Percentiles rank a stretch among this genome's conserved stretches.
These are phyloP conservation scores for Gambusia affinis DNA, from an alignment of 2,113 vertebrate species.

Conservation along the genomic window DNA sequence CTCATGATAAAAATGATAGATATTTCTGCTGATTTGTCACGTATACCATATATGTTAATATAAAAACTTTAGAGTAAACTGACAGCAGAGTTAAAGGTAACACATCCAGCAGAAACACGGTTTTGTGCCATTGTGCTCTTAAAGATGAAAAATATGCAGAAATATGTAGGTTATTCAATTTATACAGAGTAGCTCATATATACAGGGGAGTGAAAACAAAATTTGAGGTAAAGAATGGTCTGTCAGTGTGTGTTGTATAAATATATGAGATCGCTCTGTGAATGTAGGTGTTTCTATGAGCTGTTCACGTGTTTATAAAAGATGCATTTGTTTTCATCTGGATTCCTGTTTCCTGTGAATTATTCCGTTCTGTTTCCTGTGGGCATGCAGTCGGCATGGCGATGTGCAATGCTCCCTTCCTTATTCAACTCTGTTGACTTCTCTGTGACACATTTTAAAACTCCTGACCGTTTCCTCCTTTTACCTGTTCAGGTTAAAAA, in stretches of 20 bases:
- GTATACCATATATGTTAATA: not conserved
- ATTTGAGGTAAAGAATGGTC: slow-evolving; percentile 38
- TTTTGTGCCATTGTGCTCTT: slow-evolving; percentile 11
- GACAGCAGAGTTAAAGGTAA: slow-evolving; percentile 11
- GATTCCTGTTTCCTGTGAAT: slow-evolving; percentile 62
- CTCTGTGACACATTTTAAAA: not conserved
- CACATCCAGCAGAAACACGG: slow-evolving; percentile 17
- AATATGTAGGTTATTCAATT: slow-evolving; percentile 29
- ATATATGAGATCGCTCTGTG: slow-evolving; percentile 13
- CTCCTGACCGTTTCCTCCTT: not conserved
- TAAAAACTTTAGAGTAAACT: slow-evolving; percentile 14
- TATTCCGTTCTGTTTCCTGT: slow-evolving; percentile 52
- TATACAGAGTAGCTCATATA: slow-evolving; percentile 43
- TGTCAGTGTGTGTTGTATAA: slow-evolving; percentile 38
- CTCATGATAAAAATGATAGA: slow-evolving; percentile 7
- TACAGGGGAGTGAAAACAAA: slow-evolving; percentile 49
- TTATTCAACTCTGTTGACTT: slow-evolving; percentile 7
- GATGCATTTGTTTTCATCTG: slow-evolving; percentile 80
- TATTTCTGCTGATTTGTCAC: slow-evolving; percentile 21
- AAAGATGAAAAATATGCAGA: slow-evolving; percentile 5
- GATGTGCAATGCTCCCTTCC: slow-evolving; percentile 11
- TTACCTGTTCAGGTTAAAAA: not conserved
- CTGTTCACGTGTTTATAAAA: slow-evolving; percentile 33
- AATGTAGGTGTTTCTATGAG: not conserved
- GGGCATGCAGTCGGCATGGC: slow-evolving; percentile 34